Base-by-base conservation (phyloP, 1,140 invertebrate genomes). In the Limonius californicus region DNA sequence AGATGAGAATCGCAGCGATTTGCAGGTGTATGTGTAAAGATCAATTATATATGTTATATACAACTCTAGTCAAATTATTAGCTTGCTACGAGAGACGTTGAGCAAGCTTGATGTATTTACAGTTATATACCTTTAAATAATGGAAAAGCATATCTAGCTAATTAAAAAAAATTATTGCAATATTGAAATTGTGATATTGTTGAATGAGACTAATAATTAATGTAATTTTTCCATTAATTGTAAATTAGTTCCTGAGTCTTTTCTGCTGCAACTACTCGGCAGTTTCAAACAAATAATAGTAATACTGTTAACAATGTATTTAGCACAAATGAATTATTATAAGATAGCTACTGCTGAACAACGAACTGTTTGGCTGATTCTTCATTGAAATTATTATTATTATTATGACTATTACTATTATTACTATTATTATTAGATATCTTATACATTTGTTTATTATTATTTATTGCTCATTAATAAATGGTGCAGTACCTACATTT, bases 161-260 rank as follows among this genome's bases (percentile, higher is more conserved):
- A 63, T 64, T 61, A 65, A 60, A 69, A n/a, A n/a, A 71, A 72
- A 71, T 72, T 73, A 74, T 74, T 76, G 73, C 74, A 76, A 76
- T 76, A 76, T 75, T 74, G 63, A 74, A 74, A 73, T 76, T 76
- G 74, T 76, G 74, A 76, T 76, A 76, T 76, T 72, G 70, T 74
- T 73, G 70, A 72, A 74, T 74, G 71, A 76, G 73, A 76, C 74
- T 76, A 74, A 73, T 70, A 71, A 72, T 68, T 66, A 68, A 57
- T 59, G 60, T 70, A 72, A 69, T 67, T 69, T 70, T 71, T 71
- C 69, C 70, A 72, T 74, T 73, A 69, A 67, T 69, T 73, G 62
- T 72, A 70, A 65, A 68, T 72, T 76, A 76, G 73, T 75, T 76
- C 73, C 71, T 76, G 71, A 65, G 64, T 59, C 65, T 62, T 64